Evolutionary conservation across 2,113 vertebrate genomes (phyloP).

Genomic region (Eptatretus burgeri): DNA sequence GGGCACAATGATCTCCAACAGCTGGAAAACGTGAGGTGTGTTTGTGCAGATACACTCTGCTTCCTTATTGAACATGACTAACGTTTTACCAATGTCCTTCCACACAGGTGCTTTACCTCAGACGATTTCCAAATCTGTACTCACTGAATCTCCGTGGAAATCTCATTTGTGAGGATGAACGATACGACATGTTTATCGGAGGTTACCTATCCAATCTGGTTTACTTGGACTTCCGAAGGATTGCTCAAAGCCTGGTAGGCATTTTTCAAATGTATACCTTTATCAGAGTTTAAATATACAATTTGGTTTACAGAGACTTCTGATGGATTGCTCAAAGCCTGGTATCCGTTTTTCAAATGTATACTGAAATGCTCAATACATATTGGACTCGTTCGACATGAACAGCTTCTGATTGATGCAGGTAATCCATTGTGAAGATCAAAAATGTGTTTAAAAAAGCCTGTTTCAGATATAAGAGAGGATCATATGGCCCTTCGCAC

Average conservation of each 20-base stretch:
- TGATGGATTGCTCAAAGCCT: slow-evolving; percentile 20
- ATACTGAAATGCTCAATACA: slow-evolving; percentile 10
- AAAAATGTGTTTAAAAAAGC: not conserved
- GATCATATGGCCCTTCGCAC: too few species aligned
- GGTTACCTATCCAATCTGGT: slow-evolving; percentile 35
- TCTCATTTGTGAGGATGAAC: slow-evolving; percentile 20
- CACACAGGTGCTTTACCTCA: slow-evolving; percentile 36
- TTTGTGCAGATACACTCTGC: not conserved
- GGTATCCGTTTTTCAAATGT: slow-evolving; percentile 19
- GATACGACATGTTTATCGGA: slow-evolving; percentile 24
- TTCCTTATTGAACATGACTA: not conserved
- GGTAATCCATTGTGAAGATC: not conserved
- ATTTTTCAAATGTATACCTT: slow-evolving; percentile 14
- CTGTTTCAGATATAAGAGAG: not conserved
- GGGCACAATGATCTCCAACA: slow-evolving; percentile 35
- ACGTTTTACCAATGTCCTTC: slow-evolving; percentile 2
- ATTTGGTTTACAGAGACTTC: slow-evolving; percentile 39
- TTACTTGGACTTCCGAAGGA: slow-evolving; percentile 33
- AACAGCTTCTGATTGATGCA: not conserved
- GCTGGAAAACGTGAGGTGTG: slow-evolving; percentile 32
- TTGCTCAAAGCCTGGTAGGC: slow-evolving; percentile 29
- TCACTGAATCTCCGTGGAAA: slow-evolving; percentile 36
- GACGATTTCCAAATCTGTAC: slow-evolving; percentile 27
- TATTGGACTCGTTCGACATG: slow-evolving; percentile 5
- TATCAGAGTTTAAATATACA: slow-evolving; percentile 30